Evolutionary conservation across 1,140 invertebrate species (phyloP).

Genomic region (Ericerus pela): DNA sequence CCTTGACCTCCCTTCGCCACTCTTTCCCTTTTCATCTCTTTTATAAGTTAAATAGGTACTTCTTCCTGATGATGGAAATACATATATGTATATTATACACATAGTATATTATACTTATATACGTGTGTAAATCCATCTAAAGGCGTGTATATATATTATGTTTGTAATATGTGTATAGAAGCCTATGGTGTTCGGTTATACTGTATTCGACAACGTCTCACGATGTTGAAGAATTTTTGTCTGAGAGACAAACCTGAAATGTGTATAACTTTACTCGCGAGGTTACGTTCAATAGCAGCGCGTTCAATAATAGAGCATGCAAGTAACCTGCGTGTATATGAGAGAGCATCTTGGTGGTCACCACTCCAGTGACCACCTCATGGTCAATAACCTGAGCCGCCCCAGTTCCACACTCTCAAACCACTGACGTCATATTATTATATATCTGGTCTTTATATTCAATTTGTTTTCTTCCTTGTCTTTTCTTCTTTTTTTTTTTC

Average conservation of each 20-base stretch:
- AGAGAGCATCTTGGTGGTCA: conserved; percentile 3
- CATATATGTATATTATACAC: no score
- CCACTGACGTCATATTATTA: conserved; percentile 3
- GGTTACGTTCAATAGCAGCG: background rate
- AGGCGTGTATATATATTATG: no score
- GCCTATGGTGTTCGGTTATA: no score
- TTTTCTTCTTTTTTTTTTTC: background rate
- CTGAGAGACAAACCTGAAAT: background rate
- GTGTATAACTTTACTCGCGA: no score
- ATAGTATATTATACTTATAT: no score
- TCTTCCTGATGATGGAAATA: no score
- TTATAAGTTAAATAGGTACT: no score
- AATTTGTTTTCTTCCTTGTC: conserved; percentile 1
- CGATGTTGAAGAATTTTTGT: background rate
- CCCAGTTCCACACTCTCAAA: conserved; percentile 7
- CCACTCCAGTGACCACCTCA: conserved; percentile 11
- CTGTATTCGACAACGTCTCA: background rate
- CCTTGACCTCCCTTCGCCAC: no score
- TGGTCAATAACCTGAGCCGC: conserved; percentile 11
- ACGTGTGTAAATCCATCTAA: no score
- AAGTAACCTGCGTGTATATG: conserved; percentile 2
- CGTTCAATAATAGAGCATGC: background rate
- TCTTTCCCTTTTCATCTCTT: no score
- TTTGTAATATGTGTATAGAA: no score
- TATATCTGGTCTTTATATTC: conserved; percentile 1